phyloP scores from a whole-genome alignment of 1,140 invertebrate genomes.

The Ridgeia piscesae region DNA sequence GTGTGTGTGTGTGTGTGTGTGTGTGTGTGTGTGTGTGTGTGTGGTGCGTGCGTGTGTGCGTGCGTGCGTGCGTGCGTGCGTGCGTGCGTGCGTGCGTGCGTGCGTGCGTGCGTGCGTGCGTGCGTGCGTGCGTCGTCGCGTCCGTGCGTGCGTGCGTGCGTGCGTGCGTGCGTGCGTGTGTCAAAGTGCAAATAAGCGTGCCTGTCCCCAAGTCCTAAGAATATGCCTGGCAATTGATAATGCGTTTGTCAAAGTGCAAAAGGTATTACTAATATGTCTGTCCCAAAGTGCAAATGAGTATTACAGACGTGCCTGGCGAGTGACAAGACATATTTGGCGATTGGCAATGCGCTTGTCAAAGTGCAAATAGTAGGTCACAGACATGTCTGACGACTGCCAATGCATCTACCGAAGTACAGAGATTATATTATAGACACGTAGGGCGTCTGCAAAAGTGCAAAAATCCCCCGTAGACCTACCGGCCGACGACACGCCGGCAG shows the following conservation, averaged over 20 bases:
- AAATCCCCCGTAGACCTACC: neutral
- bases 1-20: too few species aligned
- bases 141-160: slow-evolving; percentile 17
- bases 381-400: neutral
- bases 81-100: slow-evolving; percentile 20
- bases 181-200: neutral
- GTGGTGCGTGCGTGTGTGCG: too few species aligned
- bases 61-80: neutral
- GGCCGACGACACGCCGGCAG: neutral
- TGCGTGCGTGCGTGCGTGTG: neutral
- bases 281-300: neutral
- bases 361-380: neutral
- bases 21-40: too few species aligned
- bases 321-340: neutral
- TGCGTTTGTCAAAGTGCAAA: neutral
- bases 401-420: too few species aligned
- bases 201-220: neutral
- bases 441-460: neutral
- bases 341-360: neutral
- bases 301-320: neutral
- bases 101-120: slow-evolving; percentile 24
- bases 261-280: neutral
- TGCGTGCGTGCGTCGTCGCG: too few species aligned
- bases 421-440: too few species aligned
- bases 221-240: neutral